A percentile compares a stretch with the other conserved stretches of the same genome.
These are phyloP conservation scores for Trachelus iudaicus DNA, from an alignment of 2,888 invertebrate species.

Conservation along the genomic window DNA sequence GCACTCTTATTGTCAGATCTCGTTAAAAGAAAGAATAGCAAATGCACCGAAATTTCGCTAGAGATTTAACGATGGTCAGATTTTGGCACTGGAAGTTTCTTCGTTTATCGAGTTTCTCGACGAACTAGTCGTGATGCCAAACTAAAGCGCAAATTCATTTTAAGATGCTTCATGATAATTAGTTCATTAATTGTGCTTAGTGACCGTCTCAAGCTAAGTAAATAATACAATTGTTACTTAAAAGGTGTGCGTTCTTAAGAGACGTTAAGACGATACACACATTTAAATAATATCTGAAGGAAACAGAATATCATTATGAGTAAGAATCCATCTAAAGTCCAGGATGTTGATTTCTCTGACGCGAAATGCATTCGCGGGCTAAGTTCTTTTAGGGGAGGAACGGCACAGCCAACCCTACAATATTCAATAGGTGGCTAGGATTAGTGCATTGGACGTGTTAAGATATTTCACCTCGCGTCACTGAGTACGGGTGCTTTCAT, in stretches of 20 bases:
- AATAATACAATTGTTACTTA: neutral
- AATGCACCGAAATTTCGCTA: slow-evolving; percentile 9
- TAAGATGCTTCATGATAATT: neutral
- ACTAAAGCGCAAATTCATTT: neutral
- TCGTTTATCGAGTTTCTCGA: neutral
- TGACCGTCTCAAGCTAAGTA: neutral
- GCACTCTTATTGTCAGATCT: slow-evolving; percentile 56
- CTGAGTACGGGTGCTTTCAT: neutral
- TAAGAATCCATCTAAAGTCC: neutral
- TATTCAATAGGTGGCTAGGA: slow-evolving; percentile 1
- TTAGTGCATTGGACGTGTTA: slow-evolving; percentile 1
- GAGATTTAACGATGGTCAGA: slow-evolving; percentile 36
- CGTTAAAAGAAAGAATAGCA: slow-evolving; percentile 30
- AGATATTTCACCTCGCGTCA: neutral
- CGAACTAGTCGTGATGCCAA: neutral
- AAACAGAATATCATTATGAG: neutral
- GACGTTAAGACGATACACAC: neutral
- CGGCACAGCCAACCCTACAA: neutral
- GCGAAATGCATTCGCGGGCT: neutral
- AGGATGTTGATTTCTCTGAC: neutral
- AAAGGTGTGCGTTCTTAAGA: neutral
- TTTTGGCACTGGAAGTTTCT: slow-evolving; percentile 60
- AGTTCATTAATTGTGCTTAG: neutral
- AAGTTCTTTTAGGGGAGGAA: neutral
- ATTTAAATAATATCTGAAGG: neutral